These are phyloP conservation scores for Dynastes maya DNA, from an alignment of 2,888 invertebrate species.

Conservation along the genomic window DNA sequence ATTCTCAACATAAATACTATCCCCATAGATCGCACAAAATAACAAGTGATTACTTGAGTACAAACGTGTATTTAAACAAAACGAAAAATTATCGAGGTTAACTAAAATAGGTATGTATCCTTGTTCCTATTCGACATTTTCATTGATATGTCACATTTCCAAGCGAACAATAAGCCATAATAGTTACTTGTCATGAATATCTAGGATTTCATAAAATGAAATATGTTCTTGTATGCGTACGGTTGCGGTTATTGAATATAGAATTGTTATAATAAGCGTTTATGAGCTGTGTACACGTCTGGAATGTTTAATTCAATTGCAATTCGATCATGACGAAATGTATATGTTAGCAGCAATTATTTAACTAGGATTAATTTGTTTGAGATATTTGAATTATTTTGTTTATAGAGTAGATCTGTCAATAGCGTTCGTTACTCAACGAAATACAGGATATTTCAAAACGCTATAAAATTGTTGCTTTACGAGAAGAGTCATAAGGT, in stretches of 20 bases:
- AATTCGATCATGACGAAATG: conserved; percentile 18
- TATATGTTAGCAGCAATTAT: neutral
- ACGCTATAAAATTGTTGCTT: too few species aligned
- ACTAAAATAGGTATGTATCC: conserved; percentile 8
- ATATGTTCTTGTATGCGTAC: conserved; percentile 13
- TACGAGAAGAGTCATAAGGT: too few species aligned
- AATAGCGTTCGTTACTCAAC: too few species aligned
- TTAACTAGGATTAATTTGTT: neutral
- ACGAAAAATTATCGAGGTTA: conserved; percentile 30
- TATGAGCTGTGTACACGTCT: neutral
- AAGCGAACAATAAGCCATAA: conserved; percentile 33
- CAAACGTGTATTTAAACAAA: neutral
- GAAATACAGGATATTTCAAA: too few species aligned
- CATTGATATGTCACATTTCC: conserved; percentile 32
- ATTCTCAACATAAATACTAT: neutral
- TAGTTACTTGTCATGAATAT: conserved; percentile 39
- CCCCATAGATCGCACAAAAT: too few species aligned
- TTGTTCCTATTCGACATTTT: conserved; percentile 37
- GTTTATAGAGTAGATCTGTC: too few species aligned
- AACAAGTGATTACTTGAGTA: too few species aligned
- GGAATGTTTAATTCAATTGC: conserved; percentile 25
- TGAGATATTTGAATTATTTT: too few species aligned
- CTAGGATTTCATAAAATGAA: conserved; percentile 33
- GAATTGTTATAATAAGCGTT: conserved; percentile 25
- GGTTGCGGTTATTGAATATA: conserved; percentile 9